A percentile compares a stretch with the other conserved stretches of the same genome.
These are phyloP conservation scores for Capricornis sumatraensis DNA, from an alignment of 2,113 vertebrate genomes.

Conservation along the genomic window DNA sequence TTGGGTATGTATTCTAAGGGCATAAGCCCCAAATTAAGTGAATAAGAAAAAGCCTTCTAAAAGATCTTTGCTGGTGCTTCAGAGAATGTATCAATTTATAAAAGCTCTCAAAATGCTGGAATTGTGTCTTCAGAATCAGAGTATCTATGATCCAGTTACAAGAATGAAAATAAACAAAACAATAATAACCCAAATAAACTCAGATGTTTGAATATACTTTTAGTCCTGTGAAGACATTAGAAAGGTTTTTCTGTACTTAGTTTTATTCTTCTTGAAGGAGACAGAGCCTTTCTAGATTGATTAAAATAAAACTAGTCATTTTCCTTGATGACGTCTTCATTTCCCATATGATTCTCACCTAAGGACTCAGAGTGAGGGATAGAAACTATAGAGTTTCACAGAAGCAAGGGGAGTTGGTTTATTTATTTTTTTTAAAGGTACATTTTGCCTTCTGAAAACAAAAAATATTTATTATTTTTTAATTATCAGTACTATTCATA, in stretches of 20 bases:
- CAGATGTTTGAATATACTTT: not conserved
- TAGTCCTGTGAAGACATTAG: not conserved
- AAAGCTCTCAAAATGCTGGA: conserved; percentile 4
- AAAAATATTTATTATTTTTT: not conserved
- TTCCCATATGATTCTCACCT: not conserved
- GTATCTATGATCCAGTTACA: not conserved
- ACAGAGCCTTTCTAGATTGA: not conserved
- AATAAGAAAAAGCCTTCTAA: not conserved
- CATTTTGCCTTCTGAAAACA: not conserved
- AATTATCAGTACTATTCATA: not conserved
- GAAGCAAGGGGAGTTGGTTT: not conserved
- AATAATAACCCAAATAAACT: not conserved
- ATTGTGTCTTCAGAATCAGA: not conserved
- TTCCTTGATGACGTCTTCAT: not conserved
- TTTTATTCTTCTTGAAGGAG: not conserved
- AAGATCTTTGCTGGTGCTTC: not conserved
- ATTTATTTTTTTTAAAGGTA: not conserved
- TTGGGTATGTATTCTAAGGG: not conserved
- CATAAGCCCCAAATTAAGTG: not conserved
- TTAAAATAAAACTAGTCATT: conserved; percentile 27
- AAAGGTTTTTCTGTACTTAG: not conserved
- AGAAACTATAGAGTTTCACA: not conserved
- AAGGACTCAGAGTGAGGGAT: not conserved
- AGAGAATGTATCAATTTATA: conserved; percentile 11
- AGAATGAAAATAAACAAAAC: conserved; percentile 12